These are phyloP conservation scores for Eupithecia abbreviata DNA, from an alignment of 2,888 invertebrate genomes.

Conservation along the genomic window DNA sequence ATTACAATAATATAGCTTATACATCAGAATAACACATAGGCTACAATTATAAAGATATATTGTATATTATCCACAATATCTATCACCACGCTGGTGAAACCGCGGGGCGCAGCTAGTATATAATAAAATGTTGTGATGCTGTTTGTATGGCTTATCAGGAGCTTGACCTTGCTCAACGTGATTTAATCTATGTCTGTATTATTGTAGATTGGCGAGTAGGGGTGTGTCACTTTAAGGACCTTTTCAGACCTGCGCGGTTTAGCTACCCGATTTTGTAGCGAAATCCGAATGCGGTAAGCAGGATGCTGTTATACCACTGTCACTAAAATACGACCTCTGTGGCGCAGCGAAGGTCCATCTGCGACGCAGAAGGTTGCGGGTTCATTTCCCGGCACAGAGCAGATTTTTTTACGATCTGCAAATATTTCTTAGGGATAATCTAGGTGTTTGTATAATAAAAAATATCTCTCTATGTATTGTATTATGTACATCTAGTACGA, in stretches of 20 bases:
- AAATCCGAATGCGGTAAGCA: not conserved
- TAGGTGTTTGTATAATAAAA: too few species aligned
- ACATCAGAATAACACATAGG: too few species aligned
- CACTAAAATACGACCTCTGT: not conserved
- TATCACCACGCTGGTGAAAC: too few species aligned
- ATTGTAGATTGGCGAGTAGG: not conserved
- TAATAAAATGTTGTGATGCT: not conserved
- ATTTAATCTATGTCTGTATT: not conserved
- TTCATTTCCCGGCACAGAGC: not conserved
- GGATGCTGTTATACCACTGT: not conserved
- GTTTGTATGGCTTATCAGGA: constrained; percentile 9
- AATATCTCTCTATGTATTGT: too few species aligned
- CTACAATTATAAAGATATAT: too few species aligned
- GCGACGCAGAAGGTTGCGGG: not conserved
- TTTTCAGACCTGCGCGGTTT: not conserved
- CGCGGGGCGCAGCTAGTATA: too few species aligned
- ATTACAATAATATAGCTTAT: too few species aligned
- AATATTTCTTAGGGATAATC: too few species aligned
- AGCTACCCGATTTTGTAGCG: not conserved
- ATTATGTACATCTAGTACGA: too few species aligned
- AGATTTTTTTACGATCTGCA: not conserved
- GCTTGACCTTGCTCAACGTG: constrained; percentile 1
- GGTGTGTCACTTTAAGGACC: not conserved
- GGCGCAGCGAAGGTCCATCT: not conserved
- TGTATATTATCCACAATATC: too few species aligned